Percentiles rank a stretch among this genome's conserved stretches.
These are phyloP conservation scores for Chouioia cunea DNA, from an alignment of 2,888 invertebrate species.

Conservation along the genomic window DNA sequence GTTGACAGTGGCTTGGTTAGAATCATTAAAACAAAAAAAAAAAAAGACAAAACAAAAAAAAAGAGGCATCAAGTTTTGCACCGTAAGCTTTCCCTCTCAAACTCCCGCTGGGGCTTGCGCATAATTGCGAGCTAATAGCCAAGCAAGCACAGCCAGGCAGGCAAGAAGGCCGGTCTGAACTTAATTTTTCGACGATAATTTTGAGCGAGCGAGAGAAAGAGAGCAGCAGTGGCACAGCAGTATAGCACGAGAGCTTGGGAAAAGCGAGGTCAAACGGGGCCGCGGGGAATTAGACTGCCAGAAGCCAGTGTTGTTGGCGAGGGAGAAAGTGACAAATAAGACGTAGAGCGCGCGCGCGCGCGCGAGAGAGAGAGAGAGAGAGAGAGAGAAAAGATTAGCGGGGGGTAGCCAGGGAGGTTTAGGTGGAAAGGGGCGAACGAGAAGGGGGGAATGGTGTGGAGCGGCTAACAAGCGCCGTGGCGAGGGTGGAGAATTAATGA, in stretches of 20 bases:
- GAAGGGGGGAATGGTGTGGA: slow-evolving; percentile 49
- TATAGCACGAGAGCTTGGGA: neutral
- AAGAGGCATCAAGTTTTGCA: too few species aligned
- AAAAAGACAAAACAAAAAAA: too few species aligned
- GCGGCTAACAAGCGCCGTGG: slow-evolving; percentile 65
- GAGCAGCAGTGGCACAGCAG: neutral
- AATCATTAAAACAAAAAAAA: too few species aligned
- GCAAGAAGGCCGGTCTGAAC: neutral
- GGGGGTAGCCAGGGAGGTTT: slow-evolving; percentile 33
- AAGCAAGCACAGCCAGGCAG: neutral
- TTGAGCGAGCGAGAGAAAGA: neutral
- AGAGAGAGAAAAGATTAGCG: slow-evolving; percentile 49
- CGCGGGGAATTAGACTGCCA: slow-evolving; percentile 39
- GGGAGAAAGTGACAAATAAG: slow-evolving; percentile 49
- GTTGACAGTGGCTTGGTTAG: too few species aligned
- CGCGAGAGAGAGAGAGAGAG: slow-evolving; percentile 47
- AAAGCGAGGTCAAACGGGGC: slow-evolving; percentile 26
- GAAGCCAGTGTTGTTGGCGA: slow-evolving; percentile 25
- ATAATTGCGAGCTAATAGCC: slow-evolving; percentile 7
- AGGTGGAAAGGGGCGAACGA: neutral
- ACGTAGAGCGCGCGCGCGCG: slow-evolving; percentile 44
- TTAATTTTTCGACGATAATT: slow-evolving; percentile 28
- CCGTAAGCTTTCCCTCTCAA: too few species aligned
- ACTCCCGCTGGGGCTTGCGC: too few species aligned
- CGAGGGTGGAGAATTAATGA: slow-evolving; percentile 69